Evolutionary conservation across 2,113 vertebrate species (phyloP), one percentile per base, ranked within the genome.

Genomic region (Prinia subflava): DNA sequence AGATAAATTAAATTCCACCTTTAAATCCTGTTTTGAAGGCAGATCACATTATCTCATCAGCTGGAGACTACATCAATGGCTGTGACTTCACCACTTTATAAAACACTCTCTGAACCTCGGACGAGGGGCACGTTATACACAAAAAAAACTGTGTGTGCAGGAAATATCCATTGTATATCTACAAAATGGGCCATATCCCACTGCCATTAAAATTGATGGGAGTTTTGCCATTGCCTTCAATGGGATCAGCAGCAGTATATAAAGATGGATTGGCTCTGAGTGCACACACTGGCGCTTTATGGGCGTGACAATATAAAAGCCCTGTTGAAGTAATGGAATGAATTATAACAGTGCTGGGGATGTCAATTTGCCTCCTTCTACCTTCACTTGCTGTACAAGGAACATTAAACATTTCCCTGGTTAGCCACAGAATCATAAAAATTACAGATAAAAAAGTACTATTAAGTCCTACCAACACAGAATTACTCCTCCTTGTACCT

Each of bases 211-310:
- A 91, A 91, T 79, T 94, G 89, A 96, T 95, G 95, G 83, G 77
- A 96, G 92, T 87, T 96, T 71, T 95, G 92, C 87, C 77, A 94
- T 42, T 94, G 80, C 79, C 91, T 87, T 92, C 83, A 92, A 76
- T 79, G 80, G 95, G 83, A 95, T 89, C 95, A 95, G 92, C 69
- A 82, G 95, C 81, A 95, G 69, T 89, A 76, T 75, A 95, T 94
- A 91, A 95, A 95, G 95, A 96, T 94, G 96, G 93, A 96, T 94
- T 92, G 93, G 89, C 91, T 91, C 56, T 83, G 73, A 94, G 93
- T 5, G 17, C 17, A 53, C 81, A 95, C 89, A 27, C 65, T 9
- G 91, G 84, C 6, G 27, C 91, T 96, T 97, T 97, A 95, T 87
- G 84, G 94, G 93, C 27, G 41, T 95, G 91, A 96, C 94, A 95